Base-by-base conservation (phyloP, 1,140 invertebrate species). In the Chrysopa pallens region DNA sequence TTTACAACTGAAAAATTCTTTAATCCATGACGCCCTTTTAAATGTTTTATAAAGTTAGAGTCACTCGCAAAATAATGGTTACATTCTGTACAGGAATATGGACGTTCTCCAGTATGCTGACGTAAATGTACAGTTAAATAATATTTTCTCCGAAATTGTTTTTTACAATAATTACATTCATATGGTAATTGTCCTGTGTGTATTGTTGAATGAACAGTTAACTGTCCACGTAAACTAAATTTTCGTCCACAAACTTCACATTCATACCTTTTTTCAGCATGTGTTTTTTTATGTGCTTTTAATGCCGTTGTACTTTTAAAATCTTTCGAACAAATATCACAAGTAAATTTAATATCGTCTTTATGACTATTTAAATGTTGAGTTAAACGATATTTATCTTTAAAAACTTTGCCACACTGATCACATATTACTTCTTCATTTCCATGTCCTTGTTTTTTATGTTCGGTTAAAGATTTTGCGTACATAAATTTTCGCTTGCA, bases 351-450 rank as follows among this genome's bases (percentile, higher is more conserved):
- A 23, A 74, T 54, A 44, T 76, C 73, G 36, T 76, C 72, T 1
- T 73, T 85, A 50, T 87, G 83, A 13, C 74, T 80, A 29, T 80
- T 63, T 52, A 79, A 72, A 48, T 88, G 84, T 1, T 82, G 64
- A 46, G 73, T 77, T 31, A 88, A 43, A 8, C 67, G 63, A 27
- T 66, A 65, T 44, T 59, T 49, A 1, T 65, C 62, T 11, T 66
- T 66, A 39, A 70, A 72, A 14, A 61, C 44, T 43, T 70, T 70
- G 6, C 67, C 68, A 42, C 69, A 72, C 2, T 60, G 62, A n/a
- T 68, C 64, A 47, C 69, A 72, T 27, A 49, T 43, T 37, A 52
- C 42, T 28, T 45, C 40, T 40, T 49, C 17, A 23, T 23, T 23
- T 2, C 5, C 17, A 23, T 23, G 17, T 23, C 17, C 17, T 23